Evolutionary conservation across 2,888 invertebrate species (phyloP).

Genomic region (Melanophora roralis): DNA sequence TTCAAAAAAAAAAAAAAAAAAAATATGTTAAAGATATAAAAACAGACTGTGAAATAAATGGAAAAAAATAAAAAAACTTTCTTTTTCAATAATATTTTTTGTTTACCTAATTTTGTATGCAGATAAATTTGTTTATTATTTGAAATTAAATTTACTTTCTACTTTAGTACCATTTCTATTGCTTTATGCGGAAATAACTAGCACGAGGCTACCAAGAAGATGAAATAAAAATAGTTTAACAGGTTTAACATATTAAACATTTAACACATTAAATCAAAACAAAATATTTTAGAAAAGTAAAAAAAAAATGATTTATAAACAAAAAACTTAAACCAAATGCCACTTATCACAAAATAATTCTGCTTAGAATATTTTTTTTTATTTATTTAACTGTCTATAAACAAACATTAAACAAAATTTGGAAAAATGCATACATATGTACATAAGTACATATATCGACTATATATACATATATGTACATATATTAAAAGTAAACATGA

Average conservation of each 20-base stretch:
- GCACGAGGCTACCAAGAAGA: slow-evolving; percentile 38
- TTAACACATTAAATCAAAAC: not conserved
- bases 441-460: not conserved
- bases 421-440: not conserved
- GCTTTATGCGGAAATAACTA: slow-evolving; percentile 39
- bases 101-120: slow-evolving; percentile 14
- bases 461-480: not conserved
- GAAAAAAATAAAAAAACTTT: slow-evolving; percentile 39
- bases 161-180: slow-evolving; percentile 23
- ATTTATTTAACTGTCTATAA: not conserved
- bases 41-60: slow-evolving; percentile 6
- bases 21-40: not conserved
- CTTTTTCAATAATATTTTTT: slow-evolving; percentile 57
- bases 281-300: not conserved
- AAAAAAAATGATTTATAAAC: not conserved
- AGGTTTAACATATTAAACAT: not conserved
- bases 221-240: slow-evolving; percentile 26
- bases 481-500: too few species aligned
- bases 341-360: not conserved
- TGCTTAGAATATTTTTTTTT: not conserved
- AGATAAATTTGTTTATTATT: slow-evolving; percentile 20
- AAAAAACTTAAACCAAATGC: not conserved
- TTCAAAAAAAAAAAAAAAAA: not conserved
- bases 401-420: not conserved
- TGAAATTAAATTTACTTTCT: slow-evolving; percentile 55